These are phyloP conservation scores for Caenorhabditis sp. DNA, from an alignment of 2,888 invertebrate genomes.

Conservation along the genomic window DNA sequence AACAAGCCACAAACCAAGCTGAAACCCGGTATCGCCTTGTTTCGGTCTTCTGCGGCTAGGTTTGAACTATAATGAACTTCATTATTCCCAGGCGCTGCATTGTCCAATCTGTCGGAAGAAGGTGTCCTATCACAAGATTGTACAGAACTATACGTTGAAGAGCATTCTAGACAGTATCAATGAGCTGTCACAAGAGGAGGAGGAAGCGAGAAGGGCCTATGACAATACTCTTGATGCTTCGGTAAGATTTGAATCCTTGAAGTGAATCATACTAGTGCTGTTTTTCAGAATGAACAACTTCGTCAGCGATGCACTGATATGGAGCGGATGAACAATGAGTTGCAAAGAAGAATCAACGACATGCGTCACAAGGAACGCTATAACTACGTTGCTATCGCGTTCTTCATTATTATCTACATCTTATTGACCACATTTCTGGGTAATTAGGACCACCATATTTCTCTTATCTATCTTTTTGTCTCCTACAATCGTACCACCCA, in stretches of 20 bases:
- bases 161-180: slow-evolving; percentile 61
- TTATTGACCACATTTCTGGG: slow-evolving; percentile 49
- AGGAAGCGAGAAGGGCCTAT: slow-evolving; percentile 45
- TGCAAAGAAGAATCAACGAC: slow-evolving; percentile 34
- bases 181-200: slow-evolving; percentile 58
- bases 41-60: too few relatives aligned
- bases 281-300: slow-evolving; percentile 64
- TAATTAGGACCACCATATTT: slow-evolving; percentile 23
- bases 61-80: too few relatives aligned
- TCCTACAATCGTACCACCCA: neutral
- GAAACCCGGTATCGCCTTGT: too few relatives aligned
- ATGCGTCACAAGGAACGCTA: slow-evolving; percentile 37
- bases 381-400: slow-evolving; percentile 63
- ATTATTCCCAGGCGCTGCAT: slow-evolving; percentile 55
- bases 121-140: slow-evolving; percentile 32
- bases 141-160: slow-evolving; percentile 51
- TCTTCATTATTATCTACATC: slow-evolving; percentile 61
- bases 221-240: slow-evolving; percentile 55
- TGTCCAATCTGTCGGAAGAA: slow-evolving; percentile 61
- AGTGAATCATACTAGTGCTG: too few relatives aligned
- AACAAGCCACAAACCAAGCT: too few relatives aligned
- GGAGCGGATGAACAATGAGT: slow-evolving; percentile 18
- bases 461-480: neutral
- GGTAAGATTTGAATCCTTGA: too few relatives aligned
- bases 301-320: slow-evolving; percentile 53